These are phyloP conservation scores for Papilio polytes DNA, from an alignment of 1,140 invertebrate species.

Conservation along the genomic window DNA sequence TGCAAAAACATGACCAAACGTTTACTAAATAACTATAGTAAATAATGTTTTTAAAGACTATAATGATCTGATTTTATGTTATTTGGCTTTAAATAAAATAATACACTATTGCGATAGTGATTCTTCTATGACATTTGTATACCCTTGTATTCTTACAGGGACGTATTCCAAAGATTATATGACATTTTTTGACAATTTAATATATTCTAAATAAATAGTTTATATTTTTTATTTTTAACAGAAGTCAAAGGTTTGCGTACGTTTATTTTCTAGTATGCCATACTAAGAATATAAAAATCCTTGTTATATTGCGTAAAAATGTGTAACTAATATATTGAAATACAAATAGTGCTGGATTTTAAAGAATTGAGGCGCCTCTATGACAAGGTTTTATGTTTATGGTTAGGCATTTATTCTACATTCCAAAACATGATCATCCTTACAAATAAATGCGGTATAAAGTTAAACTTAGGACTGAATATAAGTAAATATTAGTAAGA, in stretches of 20 bases:
- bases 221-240: not conserved
- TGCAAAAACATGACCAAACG: slow-evolving; percentile 1
- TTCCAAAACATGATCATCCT: too few species aligned
- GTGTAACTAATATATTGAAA: too few species aligned
- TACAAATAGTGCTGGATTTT: too few species aligned
- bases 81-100: slow-evolving; percentile 24
- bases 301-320: too few species aligned
- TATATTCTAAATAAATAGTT: slow-evolving; percentile 9
- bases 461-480: too few species aligned
- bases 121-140: not conserved
- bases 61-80: not conserved
- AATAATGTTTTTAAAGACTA: not conserved
- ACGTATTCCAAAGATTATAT: slow-evolving; percentile 17
- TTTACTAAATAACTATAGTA: not conserved
- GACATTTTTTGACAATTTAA: not conserved
- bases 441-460: too few species aligned
- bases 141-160: slow-evolving; percentile 20
- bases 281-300: too few species aligned
- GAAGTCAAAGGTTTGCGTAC: not conserved
- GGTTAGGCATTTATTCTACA: too few species aligned
- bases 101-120: not conserved
- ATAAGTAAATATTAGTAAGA: too few species aligned
- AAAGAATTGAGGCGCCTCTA: too few species aligned
- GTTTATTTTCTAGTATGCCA: not conserved
- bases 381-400: too few species aligned